These are phyloP conservation scores for Emydoidea blandingii DNA, from an alignment of 2,797 vertebrate species.

Conservation along the genomic window DNA sequence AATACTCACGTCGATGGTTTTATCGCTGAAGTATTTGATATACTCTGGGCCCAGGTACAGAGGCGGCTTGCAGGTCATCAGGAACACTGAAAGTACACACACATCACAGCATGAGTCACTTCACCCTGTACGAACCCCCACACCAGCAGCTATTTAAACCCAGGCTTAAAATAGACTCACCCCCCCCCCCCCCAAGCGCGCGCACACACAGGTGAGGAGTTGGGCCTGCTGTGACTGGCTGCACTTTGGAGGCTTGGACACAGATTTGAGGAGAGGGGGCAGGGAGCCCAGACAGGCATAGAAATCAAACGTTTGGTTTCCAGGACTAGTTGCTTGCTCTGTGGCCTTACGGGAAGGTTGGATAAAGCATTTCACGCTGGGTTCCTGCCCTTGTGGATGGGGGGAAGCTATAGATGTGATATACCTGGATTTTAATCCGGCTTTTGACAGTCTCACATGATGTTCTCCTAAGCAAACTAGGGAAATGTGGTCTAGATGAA, in stretches of 20 bases:
- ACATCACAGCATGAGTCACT: background rate
- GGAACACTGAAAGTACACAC: constrained; percentile 84
- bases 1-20: constrained; percentile 93
- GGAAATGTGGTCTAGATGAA: background rate
- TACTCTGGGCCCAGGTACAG: constrained; percentile 96
- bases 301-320: background rate
- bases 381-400: background rate
- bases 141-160: background rate
- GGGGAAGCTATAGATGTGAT: background rate
- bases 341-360: background rate
- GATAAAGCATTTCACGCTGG: background rate
- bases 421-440: no score
- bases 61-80: constrained; percentile 96
- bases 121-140: background rate
- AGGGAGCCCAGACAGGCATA: background rate
- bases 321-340: background rate
- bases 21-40: constrained; percentile 96
- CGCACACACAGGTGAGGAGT: background rate
- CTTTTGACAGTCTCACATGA: background rate
- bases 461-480: background rate
- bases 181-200: no score
- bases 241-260: background rate
- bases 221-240: background rate
- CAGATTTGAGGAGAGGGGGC: background rate
- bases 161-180: background rate